phyloP scores from a whole-genome alignment of 35 echinoderm and acorn worm genomes.

The Apostichopus japonicus region DNA sequence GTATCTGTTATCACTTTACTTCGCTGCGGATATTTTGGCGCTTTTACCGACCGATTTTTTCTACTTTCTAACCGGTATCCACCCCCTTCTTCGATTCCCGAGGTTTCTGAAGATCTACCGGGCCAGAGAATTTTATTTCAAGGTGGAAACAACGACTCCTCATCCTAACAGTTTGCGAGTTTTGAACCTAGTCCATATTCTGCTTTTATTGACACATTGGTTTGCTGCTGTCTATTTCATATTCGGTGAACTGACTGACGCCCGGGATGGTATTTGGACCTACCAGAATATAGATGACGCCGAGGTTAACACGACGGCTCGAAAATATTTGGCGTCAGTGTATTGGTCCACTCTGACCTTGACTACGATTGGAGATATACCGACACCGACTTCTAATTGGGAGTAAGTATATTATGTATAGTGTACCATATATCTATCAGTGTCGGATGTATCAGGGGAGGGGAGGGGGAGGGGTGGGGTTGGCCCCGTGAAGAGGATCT shows the following conservation, averaged over 20 bases:
- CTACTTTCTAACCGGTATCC: constrained; percentile 61
- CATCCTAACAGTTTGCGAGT: constrained; percentile 83
- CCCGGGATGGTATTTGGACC: constrained; percentile 5
- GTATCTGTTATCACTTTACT: constrained; percentile 70
- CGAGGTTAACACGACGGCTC: constrained; percentile 33
- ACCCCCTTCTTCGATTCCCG: constrained; percentile 55
- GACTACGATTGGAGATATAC: constrained; percentile 91
- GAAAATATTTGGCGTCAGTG: constrained; percentile 84
- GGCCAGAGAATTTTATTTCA: constrained; percentile 66
- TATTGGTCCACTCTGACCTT: constrained; percentile 95
- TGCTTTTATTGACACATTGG: constrained; percentile 89
- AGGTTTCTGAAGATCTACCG: constrained; percentile 82
- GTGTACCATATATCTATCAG: too few relatives aligned
- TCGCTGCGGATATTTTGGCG: constrained; percentile 63
- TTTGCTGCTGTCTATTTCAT: constrained; percentile 84
- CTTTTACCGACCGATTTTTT: constrained; percentile 81
- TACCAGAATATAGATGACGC: neutral
- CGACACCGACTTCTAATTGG: constrained; percentile 66
- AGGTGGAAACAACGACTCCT: constrained; percentile 67
- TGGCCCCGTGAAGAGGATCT: too few relatives aligned
- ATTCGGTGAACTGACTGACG: constrained; percentile 34
- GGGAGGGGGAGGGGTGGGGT: too few relatives aligned
- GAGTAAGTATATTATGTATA: constrained; percentile 74
- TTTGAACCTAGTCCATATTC: constrained; percentile 75
- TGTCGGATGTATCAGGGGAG: too few relatives aligned